phyloP scores from a whole-genome alignment of 2,797 vertebrate species.

The Neomorphus geoffroyi region DNA sequence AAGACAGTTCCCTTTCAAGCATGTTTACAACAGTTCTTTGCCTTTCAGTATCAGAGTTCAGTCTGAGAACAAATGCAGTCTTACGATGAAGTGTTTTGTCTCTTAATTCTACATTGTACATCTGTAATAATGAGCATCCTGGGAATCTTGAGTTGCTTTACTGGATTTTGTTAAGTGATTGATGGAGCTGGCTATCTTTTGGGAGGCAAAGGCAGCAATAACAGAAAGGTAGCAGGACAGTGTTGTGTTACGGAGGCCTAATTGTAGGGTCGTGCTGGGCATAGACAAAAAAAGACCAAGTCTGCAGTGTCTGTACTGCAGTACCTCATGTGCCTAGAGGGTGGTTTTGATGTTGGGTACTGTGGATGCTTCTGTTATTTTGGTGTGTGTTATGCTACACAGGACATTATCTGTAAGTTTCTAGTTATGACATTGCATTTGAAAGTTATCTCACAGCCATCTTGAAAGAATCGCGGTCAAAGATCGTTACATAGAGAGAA shows the following conservation, averaged over 20 bases:
- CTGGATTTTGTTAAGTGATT: not conserved
- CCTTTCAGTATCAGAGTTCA: not conserved
- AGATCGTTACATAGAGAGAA: not conserved
- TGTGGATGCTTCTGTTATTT: not conserved
- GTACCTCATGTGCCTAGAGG: accelerated
- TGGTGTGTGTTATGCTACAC: not conserved
- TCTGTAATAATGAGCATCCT: not conserved
- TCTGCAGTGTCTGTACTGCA: not conserved
- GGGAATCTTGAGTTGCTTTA: not conserved
- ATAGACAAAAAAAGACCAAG: accelerated
- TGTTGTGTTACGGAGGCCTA: not conserved
- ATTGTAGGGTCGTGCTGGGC: not conserved
- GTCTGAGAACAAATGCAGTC: not conserved
- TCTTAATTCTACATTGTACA: not conserved
- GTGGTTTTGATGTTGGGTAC: not conserved
- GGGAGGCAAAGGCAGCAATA: not conserved
- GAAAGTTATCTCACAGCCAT: not conserved
- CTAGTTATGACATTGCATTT: not conserved
- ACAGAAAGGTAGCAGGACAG: not conserved
- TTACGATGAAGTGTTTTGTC: not conserved
- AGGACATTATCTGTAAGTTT: not conserved
- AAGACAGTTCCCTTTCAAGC: not conserved
- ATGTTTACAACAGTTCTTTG: not conserved
- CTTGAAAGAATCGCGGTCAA: not conserved
- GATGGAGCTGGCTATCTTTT: not conserved